Conservation (phyloP, 2,888 invertebrate species). For the Hypomecis punctinalis region DNA sequence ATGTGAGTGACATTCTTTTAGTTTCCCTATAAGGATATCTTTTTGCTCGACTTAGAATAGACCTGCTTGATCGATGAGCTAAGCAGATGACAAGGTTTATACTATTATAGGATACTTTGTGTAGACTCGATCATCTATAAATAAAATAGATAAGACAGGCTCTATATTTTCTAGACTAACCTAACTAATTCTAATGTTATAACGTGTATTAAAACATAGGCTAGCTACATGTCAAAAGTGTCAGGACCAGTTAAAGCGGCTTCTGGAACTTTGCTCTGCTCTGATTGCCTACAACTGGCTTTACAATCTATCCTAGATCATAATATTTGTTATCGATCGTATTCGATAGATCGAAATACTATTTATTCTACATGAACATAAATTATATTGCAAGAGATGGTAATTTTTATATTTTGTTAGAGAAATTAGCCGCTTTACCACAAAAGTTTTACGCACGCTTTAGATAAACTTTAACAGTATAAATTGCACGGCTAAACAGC, state of each 20-base stretch:
- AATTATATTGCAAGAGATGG: too few relatives aligned
- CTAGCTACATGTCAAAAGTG: conserved; percentile 14
- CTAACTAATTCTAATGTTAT: neutral
- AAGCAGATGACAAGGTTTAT: too few relatives aligned
- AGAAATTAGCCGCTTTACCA: too few relatives aligned
- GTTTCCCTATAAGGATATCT: neutral
- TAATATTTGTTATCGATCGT: conserved; percentile 21
- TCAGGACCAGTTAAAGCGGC: conserved; percentile 13
- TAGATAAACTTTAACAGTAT: too few relatives aligned
- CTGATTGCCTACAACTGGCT: conserved; percentile 15
- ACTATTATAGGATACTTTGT: too few relatives aligned
- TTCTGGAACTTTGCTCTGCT: conserved; percentile 26
- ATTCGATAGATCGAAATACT: too few relatives aligned
- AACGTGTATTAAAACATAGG: neutral
- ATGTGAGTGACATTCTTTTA: too few relatives aligned
- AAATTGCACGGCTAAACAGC: too few relatives aligned
- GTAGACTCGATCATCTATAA: too few relatives aligned
- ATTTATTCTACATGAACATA: too few relatives aligned
- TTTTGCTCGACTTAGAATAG: neutral
- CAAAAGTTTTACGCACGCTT: too few relatives aligned
- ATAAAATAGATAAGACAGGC: neutral
- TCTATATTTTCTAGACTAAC: neutral
- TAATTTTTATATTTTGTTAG: too few relatives aligned
- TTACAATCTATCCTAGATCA: conserved; percentile 27
- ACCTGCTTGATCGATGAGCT: neutral